Conservation (phyloP, 2,113 vertebrate genomes). For the Tragelaphus strepsiceros region DNA sequence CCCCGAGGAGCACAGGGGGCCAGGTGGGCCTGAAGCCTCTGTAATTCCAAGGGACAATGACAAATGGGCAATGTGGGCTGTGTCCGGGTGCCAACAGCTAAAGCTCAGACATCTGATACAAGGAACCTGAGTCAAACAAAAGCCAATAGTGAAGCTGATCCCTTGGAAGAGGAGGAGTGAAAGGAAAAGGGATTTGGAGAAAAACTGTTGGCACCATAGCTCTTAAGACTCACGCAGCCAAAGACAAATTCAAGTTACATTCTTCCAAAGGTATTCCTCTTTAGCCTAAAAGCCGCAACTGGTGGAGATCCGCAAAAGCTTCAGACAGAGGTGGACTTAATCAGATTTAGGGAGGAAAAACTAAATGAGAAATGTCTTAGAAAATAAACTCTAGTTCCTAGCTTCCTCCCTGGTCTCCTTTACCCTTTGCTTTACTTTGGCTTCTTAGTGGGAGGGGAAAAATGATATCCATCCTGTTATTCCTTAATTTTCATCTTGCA, state of each 20-base stretch:
- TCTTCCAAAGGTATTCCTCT: conserved; percentile 2
- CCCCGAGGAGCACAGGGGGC: neutral
- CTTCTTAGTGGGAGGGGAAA: neutral
- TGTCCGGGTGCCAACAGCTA: neutral
- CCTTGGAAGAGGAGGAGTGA: neutral
- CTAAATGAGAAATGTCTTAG: neutral
- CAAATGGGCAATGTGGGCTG: neutral
- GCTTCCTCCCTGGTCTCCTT: neutral
- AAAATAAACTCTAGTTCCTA: neutral
- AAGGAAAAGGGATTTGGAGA: conserved; percentile 20
- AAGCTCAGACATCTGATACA: neutral
- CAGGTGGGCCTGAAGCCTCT: neutral
- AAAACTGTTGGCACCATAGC: neutral
- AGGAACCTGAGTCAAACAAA: neutral
- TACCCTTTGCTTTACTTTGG: neutral
- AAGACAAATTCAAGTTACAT: neutral
- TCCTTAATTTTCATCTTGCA: conserved; percentile 46
- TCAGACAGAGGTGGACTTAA: neutral
- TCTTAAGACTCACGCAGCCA: neutral
- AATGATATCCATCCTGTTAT: conserved; percentile 12
- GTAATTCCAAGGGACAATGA: neutral
- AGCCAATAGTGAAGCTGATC: neutral
- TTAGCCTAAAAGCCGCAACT: neutral
- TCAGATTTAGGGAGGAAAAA: neutral
- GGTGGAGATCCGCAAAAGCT: neutral